phyloP scores from a whole-genome alignment of 1,140 invertebrate genomes.

The Lysiphlebus fabarum region DNA sequence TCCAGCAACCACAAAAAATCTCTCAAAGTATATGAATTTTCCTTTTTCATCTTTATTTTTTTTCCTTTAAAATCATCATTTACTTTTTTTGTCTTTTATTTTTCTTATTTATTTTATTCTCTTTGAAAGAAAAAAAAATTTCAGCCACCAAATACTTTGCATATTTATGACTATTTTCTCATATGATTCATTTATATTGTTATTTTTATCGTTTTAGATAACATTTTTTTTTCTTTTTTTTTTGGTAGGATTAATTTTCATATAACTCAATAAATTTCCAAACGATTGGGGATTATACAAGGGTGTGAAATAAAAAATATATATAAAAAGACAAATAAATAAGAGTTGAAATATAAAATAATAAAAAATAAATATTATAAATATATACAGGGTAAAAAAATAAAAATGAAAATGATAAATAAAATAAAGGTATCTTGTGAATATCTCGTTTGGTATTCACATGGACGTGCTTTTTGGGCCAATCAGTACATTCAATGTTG shows the following conservation, averaged over 20 bases:
- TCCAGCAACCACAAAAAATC: background rate
- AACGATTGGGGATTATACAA: background rate
- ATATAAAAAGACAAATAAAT: constrained; percentile 29
- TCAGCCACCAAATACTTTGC: background rate
- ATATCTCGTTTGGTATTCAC: constrained; percentile 52
- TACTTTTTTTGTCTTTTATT: background rate
- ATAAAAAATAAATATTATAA: no score
- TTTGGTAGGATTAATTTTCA: constrained; percentile 15
- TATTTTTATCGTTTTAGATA: constrained; percentile 23
- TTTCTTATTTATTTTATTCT: constrained; percentile 7
- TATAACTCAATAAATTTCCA: constrained; percentile 14
- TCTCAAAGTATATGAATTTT: constrained; percentile 1
- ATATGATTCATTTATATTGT: constrained; percentile 19
- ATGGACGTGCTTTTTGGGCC: constrained; percentile 37
- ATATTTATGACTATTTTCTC: constrained; percentile 19
- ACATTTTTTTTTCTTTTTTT: constrained; percentile 1
- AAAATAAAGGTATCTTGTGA: constrained; percentile 28
- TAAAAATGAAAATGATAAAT: no score
- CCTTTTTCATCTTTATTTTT: constrained; percentile 3
- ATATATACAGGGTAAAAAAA: constrained; percentile 3
- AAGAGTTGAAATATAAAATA: constrained; percentile 14
- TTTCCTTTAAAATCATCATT: background rate
- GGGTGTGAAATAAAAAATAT: constrained; percentile 7
- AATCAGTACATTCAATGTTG: constrained; percentile 45
- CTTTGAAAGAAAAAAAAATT: background rate